phyloP scores from a whole-genome alignment of 2,113 vertebrate species.

The Pogonocichla stellata region DNA sequence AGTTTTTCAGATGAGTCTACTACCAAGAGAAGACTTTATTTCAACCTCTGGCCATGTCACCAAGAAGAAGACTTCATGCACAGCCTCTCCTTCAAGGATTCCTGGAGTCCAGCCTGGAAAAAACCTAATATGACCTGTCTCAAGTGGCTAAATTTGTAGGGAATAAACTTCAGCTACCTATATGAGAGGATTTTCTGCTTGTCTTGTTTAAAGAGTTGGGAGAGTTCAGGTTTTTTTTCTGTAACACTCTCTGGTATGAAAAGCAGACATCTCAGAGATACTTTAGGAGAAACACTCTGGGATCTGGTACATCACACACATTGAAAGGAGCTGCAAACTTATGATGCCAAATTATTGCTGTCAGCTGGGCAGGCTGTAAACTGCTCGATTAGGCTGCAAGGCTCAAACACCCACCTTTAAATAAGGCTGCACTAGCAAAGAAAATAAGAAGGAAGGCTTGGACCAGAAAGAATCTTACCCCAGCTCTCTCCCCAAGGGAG shows the following conservation, averaged over 20 bases:
- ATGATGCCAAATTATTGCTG: neutral
- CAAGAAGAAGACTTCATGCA: neutral
- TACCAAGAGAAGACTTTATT: neutral
- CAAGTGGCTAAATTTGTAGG: neutral
- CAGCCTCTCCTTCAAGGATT: neutral
- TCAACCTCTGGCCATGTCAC: neutral
- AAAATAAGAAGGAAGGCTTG: neutral
- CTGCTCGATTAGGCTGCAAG: neutral
- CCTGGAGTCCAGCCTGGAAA: neutral
- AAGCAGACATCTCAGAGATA: neutral
- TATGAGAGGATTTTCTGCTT: neutral
- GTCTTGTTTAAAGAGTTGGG: neutral
- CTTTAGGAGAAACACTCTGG: neutral
- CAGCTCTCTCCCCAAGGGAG: neutral
- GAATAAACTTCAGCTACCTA: neutral
- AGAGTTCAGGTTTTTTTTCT: neutral
- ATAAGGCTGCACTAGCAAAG: neutral
- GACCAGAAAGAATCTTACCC: neutral
- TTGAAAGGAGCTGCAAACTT: neutral
- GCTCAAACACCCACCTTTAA: neutral
- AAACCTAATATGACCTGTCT: neutral
- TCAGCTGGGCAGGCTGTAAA: neutral
- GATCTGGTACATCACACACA: neutral
- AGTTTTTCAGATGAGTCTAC: neutral
- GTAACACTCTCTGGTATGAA: neutral